Evolutionary conservation across 2,888 invertebrate species (phyloP), one percentile per base, ranked within the genome.

Genomic region (Ectropis crepuscularia): DNA sequence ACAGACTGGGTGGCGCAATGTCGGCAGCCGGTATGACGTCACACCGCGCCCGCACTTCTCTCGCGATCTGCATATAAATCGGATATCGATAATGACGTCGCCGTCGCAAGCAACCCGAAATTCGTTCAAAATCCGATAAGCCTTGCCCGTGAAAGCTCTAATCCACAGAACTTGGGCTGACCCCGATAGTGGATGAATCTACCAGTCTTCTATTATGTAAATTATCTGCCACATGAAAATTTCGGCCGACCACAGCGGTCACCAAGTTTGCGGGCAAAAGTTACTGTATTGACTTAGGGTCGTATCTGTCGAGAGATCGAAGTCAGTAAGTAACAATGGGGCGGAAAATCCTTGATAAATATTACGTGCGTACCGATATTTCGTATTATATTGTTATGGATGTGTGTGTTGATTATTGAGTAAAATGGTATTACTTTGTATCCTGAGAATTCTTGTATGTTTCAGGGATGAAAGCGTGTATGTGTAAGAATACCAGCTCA

Each of bases 51-150:
- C 80, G 74, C 82, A 82, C 86, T 89, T 85, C 85, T 84, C 82
- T 85, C 74, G 75, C 83, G 89, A 93, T 93, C 91, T 93, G 90
- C 93, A 93, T 93, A 92, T 92, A 92, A 92, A 93, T 93, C 90
- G 92, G 88, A 89, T 91, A 89, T 87, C 89, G 88, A 90, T 92
- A 91, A 92, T 92, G 89, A 90, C 87, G 87, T 88, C 86, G 86
- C 87, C 82, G 87, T 88, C 88, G 86, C 86, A 88, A 90, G 89
- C 86, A 88, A 86, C 83, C 89, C 86, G 79, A 90, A 92, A 88
- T 90, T 89, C 90, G 86, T 87, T 89, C 88, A 83, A 89, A 91
- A 91, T 89, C 89, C 88, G 90, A 91, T 92, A 92, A 92, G 87
- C 87, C 82, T 81, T 82, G 81, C 86, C 85, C 82, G 85, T 88